Evolutionary conservation across 1,140 invertebrate genomes (phyloP).

Genomic region (Drosophila micromelanica): DNA sequence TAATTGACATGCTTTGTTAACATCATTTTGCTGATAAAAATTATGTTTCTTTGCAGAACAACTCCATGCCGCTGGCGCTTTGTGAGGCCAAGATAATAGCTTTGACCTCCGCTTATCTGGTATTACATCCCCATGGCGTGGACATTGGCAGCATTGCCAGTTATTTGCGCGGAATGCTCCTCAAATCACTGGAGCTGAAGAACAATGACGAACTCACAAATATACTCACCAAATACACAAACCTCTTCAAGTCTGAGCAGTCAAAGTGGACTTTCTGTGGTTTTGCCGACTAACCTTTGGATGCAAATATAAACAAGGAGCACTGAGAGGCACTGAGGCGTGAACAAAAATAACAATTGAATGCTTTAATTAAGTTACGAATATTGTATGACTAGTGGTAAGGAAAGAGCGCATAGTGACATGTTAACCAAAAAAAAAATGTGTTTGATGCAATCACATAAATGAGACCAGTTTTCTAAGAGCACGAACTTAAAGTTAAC

Average conservation of each 20-base stretch:
- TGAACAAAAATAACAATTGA: slow-evolving; percentile 61
- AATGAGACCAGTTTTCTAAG: slow-evolving; percentile 71
- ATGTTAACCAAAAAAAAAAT: slow-evolving; percentile 53
- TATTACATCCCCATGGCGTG: slow-evolving; percentile 94
- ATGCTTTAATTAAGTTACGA: slow-evolving; percentile 74
- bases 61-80: slow-evolving; percentile 84
- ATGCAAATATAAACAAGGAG: slow-evolving; percentile 30
- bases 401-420: slow-evolving; percentile 39
- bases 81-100: slow-evolving; percentile 90
- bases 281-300: slow-evolving; percentile 82
- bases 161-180: slow-evolving; percentile 90
- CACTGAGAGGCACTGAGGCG: slow-evolving; percentile 6
- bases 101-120: slow-evolving; percentile 92
- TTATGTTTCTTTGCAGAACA: slow-evolving; percentile 17
- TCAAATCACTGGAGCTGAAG: slow-evolving; percentile 86
- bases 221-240: slow-evolving; percentile 90
- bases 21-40: too few relatives aligned
- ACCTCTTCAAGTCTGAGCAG: slow-evolving; percentile 87
- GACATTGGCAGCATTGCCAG: slow-evolving; percentile 93
- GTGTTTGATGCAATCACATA: slow-evolving; percentile 67
- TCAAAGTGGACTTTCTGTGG: slow-evolving; percentile 89
- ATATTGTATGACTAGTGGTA: slow-evolving; percentile 55
- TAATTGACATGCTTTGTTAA: background rate
- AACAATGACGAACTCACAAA: slow-evolving; percentile 89
- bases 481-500: slow-evolving; percentile 56